phyloP scores from a whole-genome alignment of 2,113 vertebrate species.

The Brachypodius melanocephalos region DNA sequence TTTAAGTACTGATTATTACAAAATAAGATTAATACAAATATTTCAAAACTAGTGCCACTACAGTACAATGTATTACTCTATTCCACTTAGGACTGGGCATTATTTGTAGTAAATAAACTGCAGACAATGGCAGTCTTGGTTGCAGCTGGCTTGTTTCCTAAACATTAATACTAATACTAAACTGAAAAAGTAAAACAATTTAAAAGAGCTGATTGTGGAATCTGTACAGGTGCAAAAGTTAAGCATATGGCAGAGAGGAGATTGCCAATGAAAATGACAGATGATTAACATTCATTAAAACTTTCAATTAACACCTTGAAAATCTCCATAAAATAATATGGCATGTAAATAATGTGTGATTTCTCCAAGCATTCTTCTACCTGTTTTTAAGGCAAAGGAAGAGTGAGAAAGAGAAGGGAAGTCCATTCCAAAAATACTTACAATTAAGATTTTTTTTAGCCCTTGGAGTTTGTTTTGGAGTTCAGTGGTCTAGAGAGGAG shows the following conservation, averaged over 20 bases:
- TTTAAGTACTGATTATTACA: not conserved
- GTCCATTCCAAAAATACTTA: not conserved
- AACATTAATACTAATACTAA: slow-evolving; percentile 72
- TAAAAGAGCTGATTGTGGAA: slow-evolving; percentile 54
- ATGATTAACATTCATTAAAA: slow-evolving; percentile 79
- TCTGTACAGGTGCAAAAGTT: slow-evolving; percentile 75
- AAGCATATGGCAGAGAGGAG: slow-evolving; percentile 74
- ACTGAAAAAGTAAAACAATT: slow-evolving; percentile 70
- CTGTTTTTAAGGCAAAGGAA: not conserved
- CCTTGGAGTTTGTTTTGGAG: slow-evolving; percentile 23
- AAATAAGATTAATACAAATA: not conserved
- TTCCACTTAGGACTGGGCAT: not conserved
- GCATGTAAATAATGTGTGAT: slow-evolving; percentile 72
- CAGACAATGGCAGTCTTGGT: slow-evolving; percentile 4
- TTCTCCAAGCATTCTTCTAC: slow-evolving; percentile 51
- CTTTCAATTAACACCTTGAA: slow-evolving; percentile 79
- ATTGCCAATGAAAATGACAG: slow-evolving; percentile 74
- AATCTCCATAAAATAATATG: slow-evolving; percentile 69
- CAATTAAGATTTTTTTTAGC: slow-evolving; percentile 9
- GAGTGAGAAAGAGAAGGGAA: not conserved
- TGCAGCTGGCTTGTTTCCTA: slow-evolving; percentile 69
- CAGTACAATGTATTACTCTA: not conserved
- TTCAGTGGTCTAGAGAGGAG: not conserved
- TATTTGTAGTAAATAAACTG: not conserved
- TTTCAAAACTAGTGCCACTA: not conserved